Conservation (phyloP, 2,888 invertebrate genomes). For the Pedicia rivosa region DNA sequence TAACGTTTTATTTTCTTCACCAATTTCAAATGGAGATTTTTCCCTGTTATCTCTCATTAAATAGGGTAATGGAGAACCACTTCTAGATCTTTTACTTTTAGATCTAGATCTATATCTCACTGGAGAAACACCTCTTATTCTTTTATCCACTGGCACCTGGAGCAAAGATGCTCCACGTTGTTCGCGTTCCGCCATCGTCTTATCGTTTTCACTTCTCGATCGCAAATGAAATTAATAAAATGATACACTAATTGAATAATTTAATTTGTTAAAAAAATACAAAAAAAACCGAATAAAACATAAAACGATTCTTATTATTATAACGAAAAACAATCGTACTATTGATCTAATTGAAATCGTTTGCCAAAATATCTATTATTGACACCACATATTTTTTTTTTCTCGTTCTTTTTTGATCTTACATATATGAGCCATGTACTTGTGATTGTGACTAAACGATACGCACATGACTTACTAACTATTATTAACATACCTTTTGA, state of each 20-base stretch:
- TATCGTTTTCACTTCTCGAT: not conserved
- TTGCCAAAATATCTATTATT: no score
- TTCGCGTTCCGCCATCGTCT: constrained; percentile 4
- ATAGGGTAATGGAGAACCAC: constrained; percentile 31
- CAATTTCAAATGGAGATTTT: constrained; percentile 31
- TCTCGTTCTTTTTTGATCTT: no score
- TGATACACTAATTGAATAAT: constrained; percentile 1
- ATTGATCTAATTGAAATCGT: no score
- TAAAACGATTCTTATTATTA: no score
- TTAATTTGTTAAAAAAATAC: not conserved
- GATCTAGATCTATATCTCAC: constrained; percentile 4
- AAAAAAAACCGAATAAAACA: not conserved
- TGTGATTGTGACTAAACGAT: not conserved
- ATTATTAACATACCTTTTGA: not conserved
- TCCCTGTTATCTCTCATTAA: constrained; percentile 29
- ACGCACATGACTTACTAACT: not conserved
- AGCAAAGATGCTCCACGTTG: constrained; percentile 1
- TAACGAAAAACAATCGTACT: no score
- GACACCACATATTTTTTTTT: no score
- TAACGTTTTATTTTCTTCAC: constrained; percentile 24
- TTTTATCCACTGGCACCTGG: constrained; percentile 1
- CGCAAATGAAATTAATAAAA: not conserved
- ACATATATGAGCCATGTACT: not conserved
- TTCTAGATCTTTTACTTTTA: constrained; percentile 13
- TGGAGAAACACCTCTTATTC: constrained; percentile 1